Conservation (phyloP, 2,113 vertebrate genomes). For the Hypocryptadius cinnamomeus region DNA sequence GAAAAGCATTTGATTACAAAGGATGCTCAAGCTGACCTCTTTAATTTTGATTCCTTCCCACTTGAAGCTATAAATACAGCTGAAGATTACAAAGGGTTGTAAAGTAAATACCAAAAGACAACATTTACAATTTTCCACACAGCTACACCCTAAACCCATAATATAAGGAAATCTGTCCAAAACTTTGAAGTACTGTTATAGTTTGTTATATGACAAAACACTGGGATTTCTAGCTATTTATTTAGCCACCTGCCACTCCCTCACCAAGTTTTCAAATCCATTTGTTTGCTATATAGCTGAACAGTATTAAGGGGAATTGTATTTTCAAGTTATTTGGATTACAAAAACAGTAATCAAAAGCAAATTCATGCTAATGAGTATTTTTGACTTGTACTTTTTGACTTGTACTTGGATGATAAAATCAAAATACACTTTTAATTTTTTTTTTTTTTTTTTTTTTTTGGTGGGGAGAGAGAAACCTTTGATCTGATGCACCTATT, state of each 20-base stretch:
- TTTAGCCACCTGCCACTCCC: conserved; percentile 23
- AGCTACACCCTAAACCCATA: conserved; percentile 51
- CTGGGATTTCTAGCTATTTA: conserved; percentile 7
- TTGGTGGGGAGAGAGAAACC: neutral
- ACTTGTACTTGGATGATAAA: neutral
- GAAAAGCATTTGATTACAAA: conserved; percentile 42
- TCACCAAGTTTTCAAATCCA: neutral
- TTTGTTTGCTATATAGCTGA: neutral
- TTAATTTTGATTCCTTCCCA: conserved; percentile 50
- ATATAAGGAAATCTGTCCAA: conserved; percentile 32
- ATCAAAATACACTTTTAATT: neutral
- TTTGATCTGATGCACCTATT: neutral
- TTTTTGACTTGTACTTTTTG: neutral
- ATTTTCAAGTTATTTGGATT: neutral
- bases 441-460: neutral
- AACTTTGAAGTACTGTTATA: conserved; percentile 50
- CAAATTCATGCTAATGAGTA: neutral
- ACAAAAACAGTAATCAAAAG: neutral
- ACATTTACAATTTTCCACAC: conserved; percentile 26
- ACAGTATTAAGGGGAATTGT: neutral
- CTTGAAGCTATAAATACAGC: conserved; percentile 44
- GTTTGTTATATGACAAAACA: conserved; percentile 1
- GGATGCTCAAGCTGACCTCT: conserved; percentile 22
- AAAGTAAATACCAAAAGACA: conserved; percentile 53
- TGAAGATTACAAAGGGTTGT: conserved; percentile 36